Percentiles rank a stretch among this genome's conserved stretches.
These are phyloP conservation scores for Hirtodrosophila trivittata DNA, from an alignment of 2,888 invertebrate species.

Conservation along the genomic window DNA sequence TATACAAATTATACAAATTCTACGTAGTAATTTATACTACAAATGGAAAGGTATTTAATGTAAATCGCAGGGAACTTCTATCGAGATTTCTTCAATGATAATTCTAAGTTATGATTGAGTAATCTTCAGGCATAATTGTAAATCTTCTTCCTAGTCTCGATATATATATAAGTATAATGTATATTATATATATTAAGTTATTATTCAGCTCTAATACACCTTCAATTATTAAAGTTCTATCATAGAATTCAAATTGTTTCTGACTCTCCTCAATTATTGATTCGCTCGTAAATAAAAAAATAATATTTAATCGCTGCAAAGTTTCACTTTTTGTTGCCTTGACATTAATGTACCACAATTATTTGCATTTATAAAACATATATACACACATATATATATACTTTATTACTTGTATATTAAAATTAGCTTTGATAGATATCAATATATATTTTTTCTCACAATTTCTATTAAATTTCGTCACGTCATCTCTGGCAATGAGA, in stretches of 20 bases:
- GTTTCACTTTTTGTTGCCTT: slow-evolving; percentile 52
- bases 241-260: neutral
- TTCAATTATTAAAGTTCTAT: slow-evolving; percentile 13
- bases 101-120: too few relatives aligned
- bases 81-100: too few relatives aligned
- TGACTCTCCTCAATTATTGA: slow-evolving; percentile 2
- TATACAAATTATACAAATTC: neutral
- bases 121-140: too few relatives aligned
- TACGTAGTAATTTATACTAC: too few relatives aligned
- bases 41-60: too few relatives aligned
- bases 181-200: slow-evolving; percentile 3
- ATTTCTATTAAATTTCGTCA: slow-evolving; percentile 34
- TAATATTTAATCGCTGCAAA: slow-evolving; percentile 12
- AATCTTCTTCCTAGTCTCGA: too few relatives aligned
- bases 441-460: slow-evolving; percentile 22
- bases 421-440: slow-evolving; percentile 31
- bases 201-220: slow-evolving; percentile 13
- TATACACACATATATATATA: neutral
- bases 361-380: slow-evolving; percentile 22
- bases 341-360: slow-evolving; percentile 49
- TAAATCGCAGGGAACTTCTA: too few relatives aligned
- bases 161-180: too few relatives aligned
- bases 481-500: slow-evolving; percentile 48
- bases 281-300: neutral
- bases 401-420: slow-evolving; percentile 16